Evolutionary conservation across 2,888 invertebrate genomes (phyloP), one percentile per base, ranked within the genome.

Genomic region (Pseudoips prasinana): DNA sequence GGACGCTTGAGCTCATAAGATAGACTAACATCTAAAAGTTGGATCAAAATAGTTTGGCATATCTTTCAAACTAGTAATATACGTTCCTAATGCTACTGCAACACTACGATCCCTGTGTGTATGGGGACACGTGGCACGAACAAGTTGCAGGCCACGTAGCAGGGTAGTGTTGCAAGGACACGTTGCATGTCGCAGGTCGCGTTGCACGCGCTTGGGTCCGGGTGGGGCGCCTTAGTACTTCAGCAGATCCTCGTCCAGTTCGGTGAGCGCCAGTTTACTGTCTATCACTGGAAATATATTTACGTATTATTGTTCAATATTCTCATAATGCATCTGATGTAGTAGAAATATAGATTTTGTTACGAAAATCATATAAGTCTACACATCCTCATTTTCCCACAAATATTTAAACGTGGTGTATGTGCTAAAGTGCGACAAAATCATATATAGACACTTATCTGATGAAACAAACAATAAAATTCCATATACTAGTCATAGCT

Each of bases 201-300:
- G 23, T 14, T 14, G 8, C 23, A 28, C 22, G 18, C 3, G 14
- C 14, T 2, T 14, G 14, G 14, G 14, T 14, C 14, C 10, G 1
- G 9, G 18, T 9, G 26, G 22, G 28, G 17, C 23, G 20, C 38
- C 58, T 82, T 75, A 87, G 64, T 84, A 86, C 65, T 86, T 84
- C 64, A 82, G 68, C 58, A 80, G 60, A 37, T 84, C 80, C 46
- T 85, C 82, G 55, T 81, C 83, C 39, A 82, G 60, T 33, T 83
- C 82, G 35, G 82, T 70, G 64, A 87, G 84, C 71, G 83, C 80
- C 61, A 76, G 46, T 65, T 87, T 87, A 87, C 83, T 84, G 86
- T 85, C 87, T 81, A 84, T 87, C 86, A 64, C 87, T 86, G 80
- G 1, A 73, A 78, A 43, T 33, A 20, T 9, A 36, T 41, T 33